Evolutionary conservation across 64 coral and sea anemone genomes (phyloP), one percentile per base, ranked within the genome.

Genomic region (Dendronephthya gigantea): DNA sequence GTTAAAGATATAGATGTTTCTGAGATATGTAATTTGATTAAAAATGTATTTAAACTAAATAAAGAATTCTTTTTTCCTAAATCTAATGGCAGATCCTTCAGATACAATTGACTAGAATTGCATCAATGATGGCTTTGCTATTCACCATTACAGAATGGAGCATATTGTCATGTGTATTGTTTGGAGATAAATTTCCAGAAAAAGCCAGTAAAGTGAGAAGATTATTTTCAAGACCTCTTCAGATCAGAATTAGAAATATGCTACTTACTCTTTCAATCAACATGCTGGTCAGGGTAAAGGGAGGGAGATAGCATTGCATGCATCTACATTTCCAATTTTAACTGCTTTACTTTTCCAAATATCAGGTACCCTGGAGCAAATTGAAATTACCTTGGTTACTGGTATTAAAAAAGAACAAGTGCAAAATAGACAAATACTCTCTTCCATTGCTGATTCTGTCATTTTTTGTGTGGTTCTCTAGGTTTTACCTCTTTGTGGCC

Each of bases 111-210:
- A 9, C 32, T 74, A 25, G 32, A 35, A 25, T 28, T 30, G 10
- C 30, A 25, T 74, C 25, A 17, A n/a, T n/a, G n/a, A 19, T 74
- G 1, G 68, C 32, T 74, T 1, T 30, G 68, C 23, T 74, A 74
- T 35, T 74, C 68, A 30, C 68, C 68, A 19, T 74, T 28, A 30
- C 14, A 74, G 30, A 28, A 74, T 74, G 68, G 68, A 19, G 68
- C 68, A 74, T 74, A 74, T 74, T 74, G 30, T 74, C 68, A 13
- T 74, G 68, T 35, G 68, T 74, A 27, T 27, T 74, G 14, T 74
- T 74, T 74, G 68, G 68, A 74, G 68, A 74, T 27, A 13, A 27
- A 19, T 74, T 74, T 17, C 68, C 0, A 30, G 32, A 28, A 12
- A 74, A 74, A 74, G 13, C 14, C 25, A 13, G 1, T 74, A 74